Base-by-base conservation (phyloP, 2,113 vertebrate genomes). In the Ophiodon elongatus region DNA sequence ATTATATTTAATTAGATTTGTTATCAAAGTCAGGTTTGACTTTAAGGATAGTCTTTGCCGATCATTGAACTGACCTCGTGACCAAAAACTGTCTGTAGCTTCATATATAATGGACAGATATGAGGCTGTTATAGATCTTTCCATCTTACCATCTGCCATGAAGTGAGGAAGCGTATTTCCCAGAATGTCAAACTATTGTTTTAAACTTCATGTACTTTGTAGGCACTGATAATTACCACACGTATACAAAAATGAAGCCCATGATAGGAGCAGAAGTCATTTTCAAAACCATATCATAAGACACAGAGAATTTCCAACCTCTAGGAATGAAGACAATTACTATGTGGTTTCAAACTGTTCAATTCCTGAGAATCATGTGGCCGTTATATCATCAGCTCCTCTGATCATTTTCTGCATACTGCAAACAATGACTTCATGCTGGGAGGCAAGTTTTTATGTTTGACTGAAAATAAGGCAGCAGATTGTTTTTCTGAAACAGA, bases 371-470 rank as follows among this genome's bases (percentile, higher is more conserved):
- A 79, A 50, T 87, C 31, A 59, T 47, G 72, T 33, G 35, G 10
- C 52, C 57, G 31, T 7, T 60, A 84, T 59, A 23, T 52, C 3
- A 78, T 85, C 84, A 54, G 68, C n/a, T 63, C 8, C 64, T 71
- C 8, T 19, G 47, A 77, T 77, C 37, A 75, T 64, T 78, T 80
- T 72, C 77, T 82, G 65, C 13, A 39, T 37, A 33, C 64, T 50
- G 45, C 57, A 60, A 88, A 82, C 43, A 45, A 47, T 14, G 39
- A 31, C 54, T 60, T 37, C 7, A 62, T 76, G 78, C 27, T 2
- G 6, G 3, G 21, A 35, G 15, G 23, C 3, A 19, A 54, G 14
- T 69, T 29, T 10, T 64, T 37, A 56, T 35, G 25, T 52, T 25
- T 21, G 50, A 75, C 33, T 23, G 19, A 6, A 33, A 21, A 33